phyloP scores from a whole-genome alignment of 2,113 vertebrate genomes.

The Gymnarchus niloticus region DNA sequence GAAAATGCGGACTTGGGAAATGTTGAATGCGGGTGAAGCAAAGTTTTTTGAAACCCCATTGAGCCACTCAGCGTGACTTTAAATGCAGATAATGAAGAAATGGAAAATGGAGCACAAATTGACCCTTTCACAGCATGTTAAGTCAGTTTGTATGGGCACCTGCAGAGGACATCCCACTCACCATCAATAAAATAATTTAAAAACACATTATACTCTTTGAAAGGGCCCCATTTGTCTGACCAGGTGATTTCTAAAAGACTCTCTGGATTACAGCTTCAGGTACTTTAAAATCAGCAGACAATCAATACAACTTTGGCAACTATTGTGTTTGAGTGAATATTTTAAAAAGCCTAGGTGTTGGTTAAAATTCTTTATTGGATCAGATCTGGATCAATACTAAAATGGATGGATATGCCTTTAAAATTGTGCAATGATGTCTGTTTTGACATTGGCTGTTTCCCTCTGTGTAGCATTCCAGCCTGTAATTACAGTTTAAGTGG shows the following conservation, averaged over 20 bases:
- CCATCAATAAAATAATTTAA: slow-evolving; percentile 96
- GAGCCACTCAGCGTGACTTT: slow-evolving; percentile 73
- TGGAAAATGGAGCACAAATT: slow-evolving; percentile 97
- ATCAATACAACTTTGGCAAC: slow-evolving; percentile 65
- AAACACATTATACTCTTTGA: slow-evolving; percentile 98
- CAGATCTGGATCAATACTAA: slow-evolving; percentile 35
- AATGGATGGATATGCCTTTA: slow-evolving; percentile 2
- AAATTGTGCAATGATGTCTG: slow-evolving; percentile 10
- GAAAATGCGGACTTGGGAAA: slow-evolving; percentile 63
- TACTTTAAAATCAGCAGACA: slow-evolving; percentile 67
- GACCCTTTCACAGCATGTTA: slow-evolving; percentile 93
- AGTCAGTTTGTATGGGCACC: slow-evolving; percentile 87
- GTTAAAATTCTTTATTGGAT: slow-evolving; percentile 26
- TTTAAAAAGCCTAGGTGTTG: slow-evolving; percentile 46
- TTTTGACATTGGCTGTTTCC: not conserved
- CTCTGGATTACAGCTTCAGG: slow-evolving; percentile 76
- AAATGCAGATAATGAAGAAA: slow-evolving; percentile 84
- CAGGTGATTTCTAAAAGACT: slow-evolving; percentile 98
- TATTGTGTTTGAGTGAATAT: slow-evolving; percentile 63
- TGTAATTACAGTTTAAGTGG: slow-evolving; percentile 16
- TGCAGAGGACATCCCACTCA: slow-evolving; percentile 82
- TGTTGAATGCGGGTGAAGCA: slow-evolving; percentile 70
- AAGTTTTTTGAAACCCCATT: slow-evolving; percentile 71
- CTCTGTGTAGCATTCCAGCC: not conserved
- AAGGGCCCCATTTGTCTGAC: slow-evolving; percentile 91